phyloP scores from a whole-genome alignment of 2,888 invertebrate genomes.

The Teleogryllus oceanicus region DNA sequence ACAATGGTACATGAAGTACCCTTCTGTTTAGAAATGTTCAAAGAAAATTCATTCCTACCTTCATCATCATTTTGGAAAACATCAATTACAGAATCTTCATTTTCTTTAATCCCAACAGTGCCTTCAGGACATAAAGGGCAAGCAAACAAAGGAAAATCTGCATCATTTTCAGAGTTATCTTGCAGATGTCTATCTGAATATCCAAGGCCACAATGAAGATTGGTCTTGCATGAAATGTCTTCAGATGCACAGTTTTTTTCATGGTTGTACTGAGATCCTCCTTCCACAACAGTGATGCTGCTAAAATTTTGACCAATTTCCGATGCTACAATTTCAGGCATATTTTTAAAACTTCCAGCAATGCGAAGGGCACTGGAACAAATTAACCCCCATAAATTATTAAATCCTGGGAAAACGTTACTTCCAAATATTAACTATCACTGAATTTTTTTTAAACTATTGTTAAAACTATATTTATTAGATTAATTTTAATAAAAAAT shows the following conservation, averaged over 20 bases:
- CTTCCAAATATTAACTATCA: background rate
- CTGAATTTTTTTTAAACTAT: background rate
- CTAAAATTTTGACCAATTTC: background rate
- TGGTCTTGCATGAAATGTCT: background rate
- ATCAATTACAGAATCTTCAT: background rate
- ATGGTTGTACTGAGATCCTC: background rate
- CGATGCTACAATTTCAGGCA: background rate
- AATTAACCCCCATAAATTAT: no score
- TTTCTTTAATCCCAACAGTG: background rate
- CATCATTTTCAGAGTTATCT: background rate
- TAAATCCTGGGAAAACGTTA: no score
- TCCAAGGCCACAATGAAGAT: background rate
- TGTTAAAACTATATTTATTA: background rate
- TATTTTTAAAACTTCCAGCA: background rate
- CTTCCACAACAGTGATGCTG: constrained; percentile 12
- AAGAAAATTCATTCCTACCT: no score
- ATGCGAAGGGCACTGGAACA: no score
- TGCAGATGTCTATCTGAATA: background rate
- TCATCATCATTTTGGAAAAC: background rate
- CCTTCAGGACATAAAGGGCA: constrained; percentile 18
- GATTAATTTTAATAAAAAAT: background rate
- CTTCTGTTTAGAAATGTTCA: no score
- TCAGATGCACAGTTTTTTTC: background rate
- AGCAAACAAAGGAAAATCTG: background rate
- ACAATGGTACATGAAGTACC: no score